Evolutionary conservation across 2,113 vertebrate genomes (phyloP), one percentile per base, ranked within the genome.

Genomic region (Osmerus mordax): DNA sequence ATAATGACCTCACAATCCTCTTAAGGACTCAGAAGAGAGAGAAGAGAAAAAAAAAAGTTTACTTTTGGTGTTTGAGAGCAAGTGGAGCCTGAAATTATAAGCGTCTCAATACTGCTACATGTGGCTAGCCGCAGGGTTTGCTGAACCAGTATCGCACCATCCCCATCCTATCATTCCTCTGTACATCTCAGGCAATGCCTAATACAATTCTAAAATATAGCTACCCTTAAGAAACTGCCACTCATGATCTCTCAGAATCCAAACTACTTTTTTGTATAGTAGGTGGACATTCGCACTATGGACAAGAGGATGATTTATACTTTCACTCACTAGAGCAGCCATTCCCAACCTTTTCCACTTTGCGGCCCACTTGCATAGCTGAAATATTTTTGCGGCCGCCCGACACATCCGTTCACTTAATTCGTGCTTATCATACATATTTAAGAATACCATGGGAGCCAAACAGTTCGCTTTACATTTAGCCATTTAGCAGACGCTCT

Each of bases 91-190:
- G 87, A 86, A 89, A 89, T 87, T 88, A 81, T 87, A 81, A 87
- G 87, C 72, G 71, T 87, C 87, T 91, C 85, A 90, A 88, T 91
- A 91, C 81, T 78, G 82, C 83, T 86, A 78, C 87, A 89, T 88
- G 87, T 88, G 84, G 84, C 81, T 73, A 81, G 86, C 87, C 88
- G 67, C 76, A 60, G 86, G 87, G 81, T 76, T 75, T 28, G 65
- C 81, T 81, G 74, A 82, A 81, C 72, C 83, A 88, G 86, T 83
- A 89, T 86, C 82, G 77, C 81, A 84, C 80, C 78, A 23, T 62
- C 9, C 23, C 23, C 73, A 77, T 82, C 75, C 80, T 80, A 78
- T 78, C 70, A 71, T 66, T 85, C 77, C 84, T 89, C 78, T 73
- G 78, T 67, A 54, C 83, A 76, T 81, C 81, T 71, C 70, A 67